Conservation (phyloP, 2,888 invertebrate species). For the Pandemis corylana region DNA sequence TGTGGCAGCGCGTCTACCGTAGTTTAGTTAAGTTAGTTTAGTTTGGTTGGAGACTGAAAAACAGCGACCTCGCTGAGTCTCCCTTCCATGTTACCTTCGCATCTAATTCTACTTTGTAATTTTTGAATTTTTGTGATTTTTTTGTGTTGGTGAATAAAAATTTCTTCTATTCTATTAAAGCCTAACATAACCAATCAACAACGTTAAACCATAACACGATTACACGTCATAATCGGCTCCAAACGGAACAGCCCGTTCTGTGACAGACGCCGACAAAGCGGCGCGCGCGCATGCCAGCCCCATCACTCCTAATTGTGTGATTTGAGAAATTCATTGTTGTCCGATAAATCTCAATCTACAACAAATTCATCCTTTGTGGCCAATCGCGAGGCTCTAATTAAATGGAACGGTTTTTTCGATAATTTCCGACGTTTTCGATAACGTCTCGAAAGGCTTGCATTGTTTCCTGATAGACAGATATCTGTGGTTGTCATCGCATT, state of each 20-base stretch:
- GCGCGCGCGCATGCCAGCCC: conserved; percentile 62
- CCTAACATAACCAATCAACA: conserved; percentile 16
- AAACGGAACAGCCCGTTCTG: conserved; percentile 61
- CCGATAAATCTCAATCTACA: conserved; percentile 77
- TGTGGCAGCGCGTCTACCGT: too few relatives aligned
- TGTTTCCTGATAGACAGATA: conserved; percentile 37
- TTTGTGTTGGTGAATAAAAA: too few relatives aligned
- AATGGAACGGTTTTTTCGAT: conserved; percentile 65
- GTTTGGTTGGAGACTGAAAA: too few relatives aligned
- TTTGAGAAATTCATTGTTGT: conserved; percentile 83
- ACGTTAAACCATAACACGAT: conserved; percentile 4
- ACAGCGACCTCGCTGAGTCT: too few relatives aligned
- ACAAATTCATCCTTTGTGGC: conserved; percentile 78
- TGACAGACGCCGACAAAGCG: conserved; percentile 81
- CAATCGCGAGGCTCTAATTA: conserved; percentile 57
- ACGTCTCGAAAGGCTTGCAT: conserved; percentile 48
- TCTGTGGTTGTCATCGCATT: conserved; percentile 28
- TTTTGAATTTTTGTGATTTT: too few relatives aligned
- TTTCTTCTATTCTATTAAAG: too few relatives aligned
- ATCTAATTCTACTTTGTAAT: too few relatives aligned
- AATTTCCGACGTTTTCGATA: conserved; percentile 51
- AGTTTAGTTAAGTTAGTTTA: too few relatives aligned
- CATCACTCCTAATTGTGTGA: conserved; percentile 84
- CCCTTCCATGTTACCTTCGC: too few relatives aligned
- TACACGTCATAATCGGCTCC: conserved; percentile 29